phyloP scores from a whole-genome alignment of 2,113 vertebrate genomes.

The Salvelinus namaycush region DNA sequence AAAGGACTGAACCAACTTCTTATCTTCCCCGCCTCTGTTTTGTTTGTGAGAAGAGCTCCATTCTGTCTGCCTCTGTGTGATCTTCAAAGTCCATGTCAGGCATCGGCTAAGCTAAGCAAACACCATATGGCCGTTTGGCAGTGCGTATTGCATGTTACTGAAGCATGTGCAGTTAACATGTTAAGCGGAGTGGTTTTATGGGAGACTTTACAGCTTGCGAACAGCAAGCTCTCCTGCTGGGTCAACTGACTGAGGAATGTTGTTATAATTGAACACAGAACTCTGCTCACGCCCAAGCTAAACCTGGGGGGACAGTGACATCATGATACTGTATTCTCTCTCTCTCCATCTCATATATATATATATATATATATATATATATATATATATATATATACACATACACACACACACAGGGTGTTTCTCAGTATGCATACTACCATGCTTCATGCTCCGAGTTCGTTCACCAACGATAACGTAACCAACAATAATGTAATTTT shows the following conservation, averaged over 20 bases:
- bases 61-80: no score
- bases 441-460: no score
- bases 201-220: conserved; percentile 57
- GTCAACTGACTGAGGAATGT: conserved; percentile 40
- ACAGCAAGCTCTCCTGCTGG: conserved; percentile 40
- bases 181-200: conserved; percentile 56
- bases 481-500: neutral
- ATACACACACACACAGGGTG: no score
- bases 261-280: conserved; percentile 58
- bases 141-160: conserved; percentile 60
- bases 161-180: conserved; percentile 57
- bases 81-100: neutral
- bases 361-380: neutral
- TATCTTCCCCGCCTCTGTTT: no score
- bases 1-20: no score
- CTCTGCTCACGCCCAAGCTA: conserved; percentile 58
- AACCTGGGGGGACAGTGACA: conserved; percentile 60
- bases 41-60: no score
- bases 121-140: conserved; percentile 47
- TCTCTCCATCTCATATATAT: no score
- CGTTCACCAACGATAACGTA: neutral
- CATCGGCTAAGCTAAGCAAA: conserved; percentile 45
- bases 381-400: no score
- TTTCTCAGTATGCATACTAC: no score
- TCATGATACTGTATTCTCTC: conserved; percentile 38